These are phyloP conservation scores for Callyntrura sp. DNA, from an alignment of 2,888 invertebrate species.

Conservation along the genomic window DNA sequence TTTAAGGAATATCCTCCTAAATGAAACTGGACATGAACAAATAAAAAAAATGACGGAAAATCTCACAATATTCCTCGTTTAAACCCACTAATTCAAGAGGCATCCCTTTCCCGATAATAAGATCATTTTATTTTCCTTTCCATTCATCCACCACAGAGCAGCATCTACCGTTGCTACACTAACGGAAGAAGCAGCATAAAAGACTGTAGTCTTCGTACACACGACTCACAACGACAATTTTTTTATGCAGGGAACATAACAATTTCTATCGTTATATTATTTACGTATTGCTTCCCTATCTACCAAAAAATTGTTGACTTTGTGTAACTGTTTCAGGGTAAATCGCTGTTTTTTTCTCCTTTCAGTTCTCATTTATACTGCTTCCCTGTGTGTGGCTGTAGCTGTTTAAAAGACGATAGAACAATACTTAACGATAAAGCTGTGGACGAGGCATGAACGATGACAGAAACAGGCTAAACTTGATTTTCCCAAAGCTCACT, in stretches of 20 bases:
- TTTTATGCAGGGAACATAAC: too few species aligned
- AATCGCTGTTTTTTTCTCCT: background rate
- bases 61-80: background rate
- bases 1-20: background rate
- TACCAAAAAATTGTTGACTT: background rate
- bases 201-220: too few species aligned
- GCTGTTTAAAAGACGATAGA: background rate
- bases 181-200: too few species aligned
- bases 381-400: background rate
- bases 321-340: background rate
- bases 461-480: background rate
- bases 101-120: too few species aligned
- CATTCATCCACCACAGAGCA: too few species aligned
- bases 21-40: background rate
- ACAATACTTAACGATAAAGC: background rate
- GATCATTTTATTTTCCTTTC: too few species aligned
- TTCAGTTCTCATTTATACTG: background rate
- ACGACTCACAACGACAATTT: too few species aligned
- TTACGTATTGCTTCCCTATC: background rate
- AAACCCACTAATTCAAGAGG: background rate
- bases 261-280: background rate
- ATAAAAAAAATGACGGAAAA: background rate
- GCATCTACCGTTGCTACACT: too few species aligned
- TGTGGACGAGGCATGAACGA: background rate
- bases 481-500: conserved; percentile 25